Evolutionary conservation across 1,140 invertebrate genomes (phyloP).

Genomic region (Ceratosolen solmsi): DNA sequence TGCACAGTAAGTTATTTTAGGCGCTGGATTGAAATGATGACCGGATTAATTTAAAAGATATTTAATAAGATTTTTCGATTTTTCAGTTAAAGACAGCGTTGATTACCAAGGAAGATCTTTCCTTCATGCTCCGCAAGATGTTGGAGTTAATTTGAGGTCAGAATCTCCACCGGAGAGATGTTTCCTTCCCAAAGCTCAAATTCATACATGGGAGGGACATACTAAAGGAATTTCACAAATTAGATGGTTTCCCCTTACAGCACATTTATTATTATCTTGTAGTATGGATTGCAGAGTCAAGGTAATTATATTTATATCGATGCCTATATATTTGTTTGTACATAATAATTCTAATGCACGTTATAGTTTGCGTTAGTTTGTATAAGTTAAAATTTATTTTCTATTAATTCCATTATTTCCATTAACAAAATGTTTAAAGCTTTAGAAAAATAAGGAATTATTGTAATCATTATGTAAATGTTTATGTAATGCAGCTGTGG

Average conservation of each 20-base stretch:
- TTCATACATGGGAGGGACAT: constrained; percentile 98
- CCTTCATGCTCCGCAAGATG: constrained; percentile 94
- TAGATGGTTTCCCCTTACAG: constrained; percentile 95
- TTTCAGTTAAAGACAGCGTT: constrained; percentile 90
- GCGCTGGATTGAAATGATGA: constrained; percentile 25
- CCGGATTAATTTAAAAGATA: neutral
- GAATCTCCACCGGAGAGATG: constrained; percentile 95
- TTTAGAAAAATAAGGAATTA: no score
- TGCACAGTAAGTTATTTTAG: constrained; percentile 88
- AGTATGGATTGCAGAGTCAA: constrained; percentile 98
- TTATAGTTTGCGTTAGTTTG: no score
- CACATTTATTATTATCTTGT: constrained; percentile 94
- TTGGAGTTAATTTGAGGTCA: constrained; percentile 95
- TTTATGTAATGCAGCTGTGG: constrained; percentile 84
- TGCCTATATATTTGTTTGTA: neutral
- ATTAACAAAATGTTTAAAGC: neutral
- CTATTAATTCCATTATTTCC: no score
- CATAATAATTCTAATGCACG: no score
- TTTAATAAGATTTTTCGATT: constrained; percentile 53
- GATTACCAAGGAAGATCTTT: constrained; percentile 99
- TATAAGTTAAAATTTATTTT: no score
- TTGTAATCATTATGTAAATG: neutral
- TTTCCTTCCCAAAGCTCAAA: constrained; percentile 96
- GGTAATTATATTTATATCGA: constrained; percentile 69
- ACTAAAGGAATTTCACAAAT: constrained; percentile 97